Percentiles rank a stretch among this genome's conserved stretches.
Conservation (phyloP, 2,797 vertebrate species). For the Tinamus major region DNA sequence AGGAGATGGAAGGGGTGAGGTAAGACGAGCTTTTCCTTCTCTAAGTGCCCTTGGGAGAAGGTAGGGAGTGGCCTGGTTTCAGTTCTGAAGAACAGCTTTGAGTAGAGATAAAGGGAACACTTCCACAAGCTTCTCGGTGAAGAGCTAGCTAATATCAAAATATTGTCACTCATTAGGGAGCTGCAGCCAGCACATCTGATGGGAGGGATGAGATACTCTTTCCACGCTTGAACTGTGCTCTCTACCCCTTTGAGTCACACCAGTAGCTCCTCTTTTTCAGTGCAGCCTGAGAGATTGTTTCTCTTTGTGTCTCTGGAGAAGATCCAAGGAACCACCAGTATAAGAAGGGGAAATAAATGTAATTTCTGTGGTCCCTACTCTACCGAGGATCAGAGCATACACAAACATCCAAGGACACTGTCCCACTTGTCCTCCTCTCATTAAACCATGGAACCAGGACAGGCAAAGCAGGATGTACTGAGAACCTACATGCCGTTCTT, state of each 20-base stretch:
- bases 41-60: background rate
- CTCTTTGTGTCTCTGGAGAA: background rate
- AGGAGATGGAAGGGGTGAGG: conserved; percentile 24
- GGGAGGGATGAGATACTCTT: background rate
- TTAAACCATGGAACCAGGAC: background rate
- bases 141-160: background rate
- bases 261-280: background rate
- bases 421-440: background rate
- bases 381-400: background rate
- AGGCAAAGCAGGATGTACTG: background rate
- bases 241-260: background rate
- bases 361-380: background rate
- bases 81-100: background rate
- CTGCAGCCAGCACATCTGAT: background rate
- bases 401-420: fast-evolving
- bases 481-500: background rate
- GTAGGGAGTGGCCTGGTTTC: background rate
- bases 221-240: background rate
- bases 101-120: background rate
- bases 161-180: background rate
- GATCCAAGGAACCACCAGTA: background rate
- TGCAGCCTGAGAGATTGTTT: background rate
- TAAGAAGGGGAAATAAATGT: background rate
- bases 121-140: background rate
- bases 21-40: conserved; percentile 13